A percentile compares a stretch with the other conserved stretches of the same genome.
These are phyloP conservation scores for Eubasilissa regina DNA, from an alignment of 1,140 invertebrate genomes.

Conservation along the genomic window DNA sequence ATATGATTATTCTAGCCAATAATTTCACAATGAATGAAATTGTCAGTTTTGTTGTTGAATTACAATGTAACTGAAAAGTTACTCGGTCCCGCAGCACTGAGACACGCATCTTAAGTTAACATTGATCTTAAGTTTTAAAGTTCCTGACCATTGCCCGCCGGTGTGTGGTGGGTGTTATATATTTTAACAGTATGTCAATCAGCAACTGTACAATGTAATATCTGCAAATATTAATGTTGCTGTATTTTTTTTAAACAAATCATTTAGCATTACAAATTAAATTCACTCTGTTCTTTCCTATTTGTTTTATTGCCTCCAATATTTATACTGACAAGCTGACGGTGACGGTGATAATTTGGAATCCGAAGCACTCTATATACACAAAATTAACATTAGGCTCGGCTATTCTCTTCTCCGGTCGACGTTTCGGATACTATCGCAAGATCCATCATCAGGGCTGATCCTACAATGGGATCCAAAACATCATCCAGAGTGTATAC, in stretches of 20 bases:
- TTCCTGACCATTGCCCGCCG: conserved; percentile 44
- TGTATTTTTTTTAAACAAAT: conserved; percentile 42
- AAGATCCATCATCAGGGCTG: too few relatives aligned
- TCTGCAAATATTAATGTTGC: conserved; percentile 37
- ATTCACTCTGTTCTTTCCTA: conserved; percentile 52
- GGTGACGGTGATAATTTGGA: too few relatives aligned
- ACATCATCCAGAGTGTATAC: too few relatives aligned
- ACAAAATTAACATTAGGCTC: too few relatives aligned
- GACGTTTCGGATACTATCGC: too few relatives aligned
- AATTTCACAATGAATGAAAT: background rate
- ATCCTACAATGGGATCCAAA: too few relatives aligned
- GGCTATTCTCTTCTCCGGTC: too few relatives aligned
- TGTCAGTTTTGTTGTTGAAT: conserved; percentile 35
- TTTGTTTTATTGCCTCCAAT: conserved; percentile 26
- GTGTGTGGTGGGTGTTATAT: background rate
- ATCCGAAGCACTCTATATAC: too few relatives aligned
- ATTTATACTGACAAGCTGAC: background rate
- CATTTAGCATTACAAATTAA: conserved; percentile 50
- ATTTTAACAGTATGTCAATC: conserved; percentile 42
- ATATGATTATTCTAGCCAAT: conserved; percentile 25
- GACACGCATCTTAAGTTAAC: conserved; percentile 35
- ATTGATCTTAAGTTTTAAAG: conserved; percentile 46
- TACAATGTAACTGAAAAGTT: conserved; percentile 1
- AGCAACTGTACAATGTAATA: conserved; percentile 47
- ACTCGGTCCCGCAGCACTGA: conserved; percentile 16